Conservation (phyloP, 2,113 vertebrate species). For the Anser brachyrhynchus region DNA sequence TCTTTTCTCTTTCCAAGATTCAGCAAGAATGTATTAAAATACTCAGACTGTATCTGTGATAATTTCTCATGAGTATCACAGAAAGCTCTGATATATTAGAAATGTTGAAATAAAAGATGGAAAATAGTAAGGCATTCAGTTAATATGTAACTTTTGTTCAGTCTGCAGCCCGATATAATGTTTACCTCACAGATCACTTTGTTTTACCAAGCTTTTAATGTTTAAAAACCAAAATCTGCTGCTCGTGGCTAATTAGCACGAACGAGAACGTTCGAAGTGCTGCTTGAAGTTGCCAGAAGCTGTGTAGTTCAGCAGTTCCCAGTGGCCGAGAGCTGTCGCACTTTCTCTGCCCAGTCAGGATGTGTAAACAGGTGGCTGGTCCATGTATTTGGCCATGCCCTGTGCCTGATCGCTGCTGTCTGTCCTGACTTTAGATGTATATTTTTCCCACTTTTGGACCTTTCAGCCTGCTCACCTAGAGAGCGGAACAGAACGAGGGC, state of each 20-base stretch:
- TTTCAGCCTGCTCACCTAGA: neutral
- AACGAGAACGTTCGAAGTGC: neutral
- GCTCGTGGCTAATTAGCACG: neutral
- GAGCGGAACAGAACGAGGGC: neutral
- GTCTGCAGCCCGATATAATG: constrained; percentile 16
- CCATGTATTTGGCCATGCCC: neutral
- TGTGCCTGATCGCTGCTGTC: neutral
- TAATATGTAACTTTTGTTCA: constrained; percentile 13
- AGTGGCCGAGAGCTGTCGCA: neutral
- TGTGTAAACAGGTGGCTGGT: neutral
- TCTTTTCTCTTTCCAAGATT: neutral
- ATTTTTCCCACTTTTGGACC: neutral
- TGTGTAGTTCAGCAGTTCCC: neutral
- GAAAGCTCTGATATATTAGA: neutral
- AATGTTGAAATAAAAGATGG: neutral
- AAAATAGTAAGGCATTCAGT: neutral
- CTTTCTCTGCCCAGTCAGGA: neutral
- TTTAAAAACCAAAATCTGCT: neutral
- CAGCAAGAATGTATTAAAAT: neutral
- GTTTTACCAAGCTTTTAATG: constrained; percentile 31
- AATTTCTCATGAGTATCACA: neutral
- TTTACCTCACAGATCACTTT: neutral
- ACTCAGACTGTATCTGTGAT: neutral
- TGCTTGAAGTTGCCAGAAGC: neutral
- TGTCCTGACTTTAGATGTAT: neutral